Evolutionary conservation across 1,140 invertebrate species (phyloP).

Genomic region (Reticulitermes speratus): DNA sequence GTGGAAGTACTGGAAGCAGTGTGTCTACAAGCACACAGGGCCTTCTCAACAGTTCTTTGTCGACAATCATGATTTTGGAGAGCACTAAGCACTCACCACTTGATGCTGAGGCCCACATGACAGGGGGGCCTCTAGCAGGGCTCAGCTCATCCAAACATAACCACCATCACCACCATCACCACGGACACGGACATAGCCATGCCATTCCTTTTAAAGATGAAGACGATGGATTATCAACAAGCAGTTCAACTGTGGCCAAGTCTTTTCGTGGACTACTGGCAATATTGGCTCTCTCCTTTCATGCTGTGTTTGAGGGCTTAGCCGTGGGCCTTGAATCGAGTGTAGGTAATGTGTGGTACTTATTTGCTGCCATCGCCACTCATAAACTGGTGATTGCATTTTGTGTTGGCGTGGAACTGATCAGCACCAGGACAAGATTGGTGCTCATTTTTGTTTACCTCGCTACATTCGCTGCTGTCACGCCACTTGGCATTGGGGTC

Average conservation of each 20-base stretch:
- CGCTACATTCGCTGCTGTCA: slow-evolving; percentile 62
- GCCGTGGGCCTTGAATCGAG: slow-evolving; percentile 73
- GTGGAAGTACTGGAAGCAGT: slow-evolving; percentile 34
- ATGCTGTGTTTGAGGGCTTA: slow-evolving; percentile 79
- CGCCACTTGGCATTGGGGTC: slow-evolving; percentile 67
- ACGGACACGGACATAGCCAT: slow-evolving; percentile 28
- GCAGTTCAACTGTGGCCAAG: slow-evolving; percentile 40
- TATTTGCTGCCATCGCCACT: slow-evolving; percentile 69
- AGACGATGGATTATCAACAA: slow-evolving; percentile 16
- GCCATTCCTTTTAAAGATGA: slow-evolving; percentile 27
- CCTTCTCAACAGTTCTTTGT: slow-evolving; percentile 36
- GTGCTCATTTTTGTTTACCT: slow-evolving; percentile 60
- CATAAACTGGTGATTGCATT: slow-evolving; percentile 76
- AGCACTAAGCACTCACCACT: neutral
- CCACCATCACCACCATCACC: slow-evolving; percentile 27
- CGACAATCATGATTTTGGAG: slow-evolving; percentile 27
- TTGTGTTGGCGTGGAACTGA: slow-evolving; percentile 64
- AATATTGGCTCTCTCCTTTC: slow-evolving; percentile 74
- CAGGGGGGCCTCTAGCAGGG: slow-evolving; percentile 35
- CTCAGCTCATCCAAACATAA: neutral
- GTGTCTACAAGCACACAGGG: slow-evolving; percentile 41
- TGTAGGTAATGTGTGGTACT: slow-evolving; percentile 61
- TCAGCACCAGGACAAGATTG: slow-evolving; percentile 62
- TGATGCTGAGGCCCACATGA: slow-evolving; percentile 30
- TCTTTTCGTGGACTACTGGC: slow-evolving; percentile 63